phyloP scores from a whole-genome alignment of 1,140 invertebrate species.

The Drosophila guanche region DNA sequence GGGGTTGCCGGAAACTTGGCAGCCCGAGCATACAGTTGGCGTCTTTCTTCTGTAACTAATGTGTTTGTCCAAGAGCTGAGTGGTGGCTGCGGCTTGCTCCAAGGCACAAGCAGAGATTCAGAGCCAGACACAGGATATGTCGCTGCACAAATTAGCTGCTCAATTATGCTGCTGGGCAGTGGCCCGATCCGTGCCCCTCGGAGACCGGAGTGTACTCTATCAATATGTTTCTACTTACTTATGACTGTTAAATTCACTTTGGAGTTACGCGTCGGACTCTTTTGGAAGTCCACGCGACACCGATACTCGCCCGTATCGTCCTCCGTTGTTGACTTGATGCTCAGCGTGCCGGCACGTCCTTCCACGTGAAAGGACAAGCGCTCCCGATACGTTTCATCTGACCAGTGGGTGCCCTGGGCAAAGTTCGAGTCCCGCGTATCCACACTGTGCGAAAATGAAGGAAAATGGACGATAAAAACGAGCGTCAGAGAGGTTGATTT shows the following conservation, averaged over 20 bases:
- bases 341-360: slow-evolving; percentile 87
- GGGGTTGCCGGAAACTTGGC: slow-evolving; percentile 35
- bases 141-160: slow-evolving; percentile 73
- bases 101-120: neutral
- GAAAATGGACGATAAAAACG: slow-evolving; percentile 2
- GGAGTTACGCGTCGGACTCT: slow-evolving; percentile 93
- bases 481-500: neutral
- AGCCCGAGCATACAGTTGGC: slow-evolving; percentile 66
- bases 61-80: slow-evolving; percentile 71
- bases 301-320: slow-evolving; percentile 92
- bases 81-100: slow-evolving; percentile 27
- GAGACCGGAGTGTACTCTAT: slow-evolving; percentile 12
- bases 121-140: slow-evolving; percentile 55
- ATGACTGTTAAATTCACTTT: slow-evolving; percentile 94
- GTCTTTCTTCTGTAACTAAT: slow-evolving; percentile 78
- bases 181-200: too few relatives aligned
- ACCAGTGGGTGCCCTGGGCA: slow-evolving; percentile 88
- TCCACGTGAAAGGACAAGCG: slow-evolving; percentile 87
- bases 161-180: slow-evolving; percentile 57
- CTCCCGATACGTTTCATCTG: slow-evolving; percentile 86
- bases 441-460: slow-evolving; percentile 85
- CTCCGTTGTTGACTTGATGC: slow-evolving; percentile 87
- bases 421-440: slow-evolving; percentile 87
- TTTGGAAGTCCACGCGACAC: slow-evolving; percentile 94
- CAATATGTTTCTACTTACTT: slow-evolving; percentile 87